A percentile compares a stretch with the other conserved stretches of the same genome.
These are phyloP conservation scores for Actinemys pallida DNA, from an alignment of 2,113 vertebrate species.

Conservation along the genomic window DNA sequence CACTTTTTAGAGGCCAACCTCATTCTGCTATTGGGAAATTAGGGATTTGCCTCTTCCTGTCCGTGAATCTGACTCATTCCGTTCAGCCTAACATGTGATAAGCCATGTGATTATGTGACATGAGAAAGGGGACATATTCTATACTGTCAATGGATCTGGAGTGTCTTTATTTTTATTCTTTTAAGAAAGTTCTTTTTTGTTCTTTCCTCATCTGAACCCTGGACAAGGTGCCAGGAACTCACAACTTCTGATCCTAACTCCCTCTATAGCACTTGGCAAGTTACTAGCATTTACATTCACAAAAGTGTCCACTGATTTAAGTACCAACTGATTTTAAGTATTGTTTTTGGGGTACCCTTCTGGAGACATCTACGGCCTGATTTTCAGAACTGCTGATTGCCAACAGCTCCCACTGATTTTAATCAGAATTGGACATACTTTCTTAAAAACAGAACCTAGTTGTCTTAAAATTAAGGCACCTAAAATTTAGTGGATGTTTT, in stretches of 20 bases:
- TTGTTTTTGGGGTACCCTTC: not conserved
- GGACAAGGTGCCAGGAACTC: not conserved
- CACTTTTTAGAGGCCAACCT: not conserved
- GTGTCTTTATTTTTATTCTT: constrained; percentile 7
- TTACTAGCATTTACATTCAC: not conserved
- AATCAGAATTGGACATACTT: not conserved
- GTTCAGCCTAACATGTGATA: constrained; percentile 21
- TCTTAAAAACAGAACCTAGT: not conserved
- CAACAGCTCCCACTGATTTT: not conserved
- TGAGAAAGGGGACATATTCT: constrained; percentile 12
- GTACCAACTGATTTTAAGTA: too few species aligned
- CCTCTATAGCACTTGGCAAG: not conserved
- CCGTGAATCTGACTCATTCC: constrained; percentile 26
- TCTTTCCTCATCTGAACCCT: not conserved
- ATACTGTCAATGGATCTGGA: not conserved
- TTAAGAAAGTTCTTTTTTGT: not conserved
- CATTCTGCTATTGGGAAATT: not conserved
- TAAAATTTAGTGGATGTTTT: not conserved
- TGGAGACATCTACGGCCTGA: not conserved
- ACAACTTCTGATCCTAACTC: not conserved
- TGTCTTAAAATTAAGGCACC: not conserved
- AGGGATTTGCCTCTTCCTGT: not conserved
- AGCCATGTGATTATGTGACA: not conserved
- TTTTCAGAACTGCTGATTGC: not conserved
- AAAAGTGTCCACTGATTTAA: not conserved